phyloP scores from a whole-genome alignment of 2,113 vertebrate species.

The Crocuta crocuta region DNA sequence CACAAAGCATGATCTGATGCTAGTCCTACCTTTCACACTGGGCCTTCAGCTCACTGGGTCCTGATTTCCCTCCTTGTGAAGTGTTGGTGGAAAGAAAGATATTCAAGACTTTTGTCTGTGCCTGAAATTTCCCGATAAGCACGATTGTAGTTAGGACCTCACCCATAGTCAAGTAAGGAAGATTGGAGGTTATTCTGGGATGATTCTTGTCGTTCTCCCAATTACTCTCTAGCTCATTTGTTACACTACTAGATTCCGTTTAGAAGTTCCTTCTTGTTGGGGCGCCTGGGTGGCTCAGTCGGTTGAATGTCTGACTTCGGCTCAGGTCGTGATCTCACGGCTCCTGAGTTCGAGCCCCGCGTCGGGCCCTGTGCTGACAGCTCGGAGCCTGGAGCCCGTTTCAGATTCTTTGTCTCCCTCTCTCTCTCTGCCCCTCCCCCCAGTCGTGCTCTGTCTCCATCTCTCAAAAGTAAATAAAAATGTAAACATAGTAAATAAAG shows the following conservation, averaged over 20 bases:
- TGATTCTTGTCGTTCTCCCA: not conserved
- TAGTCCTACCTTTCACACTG: not conserved
- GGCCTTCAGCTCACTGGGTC: not conserved
- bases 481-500: too few relatives aligned
- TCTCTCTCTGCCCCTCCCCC: too few relatives aligned
- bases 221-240: not conserved
- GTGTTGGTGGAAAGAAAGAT: not conserved
- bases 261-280: not conserved
- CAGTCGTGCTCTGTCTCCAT: too few relatives aligned
- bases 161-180: not conserved
- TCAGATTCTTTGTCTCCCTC: too few relatives aligned
- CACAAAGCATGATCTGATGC: not conserved
- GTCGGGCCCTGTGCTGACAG: too few relatives aligned
- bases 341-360: too few relatives aligned
- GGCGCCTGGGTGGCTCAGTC: too few relatives aligned
- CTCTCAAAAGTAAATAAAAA: too few relatives aligned
- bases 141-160: not conserved
- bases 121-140: not conserved
- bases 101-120: not conserved
- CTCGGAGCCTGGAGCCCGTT: too few relatives aligned
- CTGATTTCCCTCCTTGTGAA: not conserved
- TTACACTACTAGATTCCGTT: not conserved
- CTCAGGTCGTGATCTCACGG: too few relatives aligned
- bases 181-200: not conserved
- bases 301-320: too few relatives aligned